Evolutionary conservation across 2,113 vertebrate species (phyloP).

Genomic region (Lonchura striata): DNA sequence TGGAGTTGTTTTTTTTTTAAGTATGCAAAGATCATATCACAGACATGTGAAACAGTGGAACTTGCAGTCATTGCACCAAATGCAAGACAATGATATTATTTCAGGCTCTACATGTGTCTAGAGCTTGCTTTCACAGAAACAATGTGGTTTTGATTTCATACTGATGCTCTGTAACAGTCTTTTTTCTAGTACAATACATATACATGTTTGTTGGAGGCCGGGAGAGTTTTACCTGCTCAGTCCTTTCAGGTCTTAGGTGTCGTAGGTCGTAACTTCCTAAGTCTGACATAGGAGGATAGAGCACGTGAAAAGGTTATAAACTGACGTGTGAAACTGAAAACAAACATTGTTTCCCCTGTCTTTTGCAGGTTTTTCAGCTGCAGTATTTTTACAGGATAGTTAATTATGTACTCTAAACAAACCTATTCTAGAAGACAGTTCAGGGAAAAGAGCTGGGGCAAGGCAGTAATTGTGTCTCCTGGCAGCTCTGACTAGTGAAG

Average conservation of each 20-base stretch:
- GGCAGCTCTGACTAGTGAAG: neutral
- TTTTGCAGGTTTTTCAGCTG: neutral
- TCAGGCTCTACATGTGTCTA: neutral
- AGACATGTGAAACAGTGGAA: neutral
- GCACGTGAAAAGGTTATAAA: neutral
- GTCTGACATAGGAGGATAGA: neutral
- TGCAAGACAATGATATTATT: neutral
- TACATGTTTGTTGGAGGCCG: neutral
- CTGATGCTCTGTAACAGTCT: neutral
- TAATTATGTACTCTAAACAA: neutral
- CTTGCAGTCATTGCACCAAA: neutral
- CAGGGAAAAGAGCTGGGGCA: neutral
- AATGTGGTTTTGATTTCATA: too few species aligned
- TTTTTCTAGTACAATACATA: neutral
- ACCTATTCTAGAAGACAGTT: neutral
- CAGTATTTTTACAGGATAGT: neutral
- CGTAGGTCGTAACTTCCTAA: neutral
- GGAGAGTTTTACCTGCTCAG: neutral
- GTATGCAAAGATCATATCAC: neutral
- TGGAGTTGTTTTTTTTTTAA: too few species aligned
- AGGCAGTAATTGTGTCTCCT: neutral
- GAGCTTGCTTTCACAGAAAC: neutral
- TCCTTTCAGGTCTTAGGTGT: neutral
- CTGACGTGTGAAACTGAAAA: neutral
- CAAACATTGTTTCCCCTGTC: neutral